Conservation (phyloP, 2,113 vertebrate species). For the Holacanthus passer region DNA sequence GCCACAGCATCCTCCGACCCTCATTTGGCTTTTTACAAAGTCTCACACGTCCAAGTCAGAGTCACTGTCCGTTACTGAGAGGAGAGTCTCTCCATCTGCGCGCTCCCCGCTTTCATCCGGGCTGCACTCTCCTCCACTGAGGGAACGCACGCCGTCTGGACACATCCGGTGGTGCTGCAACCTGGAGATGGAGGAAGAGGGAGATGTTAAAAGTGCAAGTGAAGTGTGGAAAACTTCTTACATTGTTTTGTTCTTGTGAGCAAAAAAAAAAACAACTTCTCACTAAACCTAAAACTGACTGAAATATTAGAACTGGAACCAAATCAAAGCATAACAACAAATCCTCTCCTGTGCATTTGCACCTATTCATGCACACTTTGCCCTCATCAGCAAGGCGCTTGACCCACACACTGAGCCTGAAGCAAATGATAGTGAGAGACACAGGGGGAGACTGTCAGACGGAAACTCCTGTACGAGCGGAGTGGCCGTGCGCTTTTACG, state of each 20-base stretch:
- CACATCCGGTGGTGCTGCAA: conserved; percentile 93
- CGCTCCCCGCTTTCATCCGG: conserved; percentile 90
- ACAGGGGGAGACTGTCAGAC: neutral
- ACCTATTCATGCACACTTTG: conserved; percentile 27
- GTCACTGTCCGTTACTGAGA: conserved; percentile 97
- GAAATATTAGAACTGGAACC: neutral
- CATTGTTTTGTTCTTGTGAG: neutral
- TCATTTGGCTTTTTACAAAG: too few relatives aligned
- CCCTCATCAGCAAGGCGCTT: neutral
- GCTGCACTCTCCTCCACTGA: conserved; percentile 90
- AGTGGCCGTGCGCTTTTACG: conserved; percentile 63
- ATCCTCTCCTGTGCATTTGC: conserved; percentile 1
- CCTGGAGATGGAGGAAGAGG: conserved; percentile 74
- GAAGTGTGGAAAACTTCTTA: neutral
- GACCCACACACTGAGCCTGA: conserved; percentile 62
- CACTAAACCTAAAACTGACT: neutral
- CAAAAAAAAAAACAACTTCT: neutral
- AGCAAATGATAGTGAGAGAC: conserved; percentile 44
- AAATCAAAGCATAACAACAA: neutral
- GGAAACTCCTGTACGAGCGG: too few relatives aligned
- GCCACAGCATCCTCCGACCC: too few relatives aligned
- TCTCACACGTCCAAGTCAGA: conserved; percentile 97
- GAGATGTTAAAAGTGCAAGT: neutral
- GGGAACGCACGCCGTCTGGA: conserved; percentile 87
- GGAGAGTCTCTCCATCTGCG: conserved; percentile 91